phyloP scores from a whole-genome alignment of 1,140 invertebrate species.

The Anastrepha ludens region DNA sequence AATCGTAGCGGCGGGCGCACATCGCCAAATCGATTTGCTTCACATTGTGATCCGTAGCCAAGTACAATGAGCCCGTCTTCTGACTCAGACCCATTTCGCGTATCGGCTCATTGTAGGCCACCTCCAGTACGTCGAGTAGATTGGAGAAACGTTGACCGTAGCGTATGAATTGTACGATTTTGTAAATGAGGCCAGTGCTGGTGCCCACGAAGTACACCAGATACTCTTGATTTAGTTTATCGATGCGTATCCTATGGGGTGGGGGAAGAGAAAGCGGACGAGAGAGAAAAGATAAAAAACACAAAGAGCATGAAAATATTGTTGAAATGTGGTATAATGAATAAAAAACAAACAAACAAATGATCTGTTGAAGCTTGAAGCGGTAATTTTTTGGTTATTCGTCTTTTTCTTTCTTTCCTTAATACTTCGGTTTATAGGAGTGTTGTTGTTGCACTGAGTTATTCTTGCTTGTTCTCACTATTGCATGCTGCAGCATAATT shows the following conservation, averaged over 20 bases:
- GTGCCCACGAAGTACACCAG: slow-evolving; percentile 88
- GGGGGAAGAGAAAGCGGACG: neutral
- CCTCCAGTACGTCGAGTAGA: slow-evolving; percentile 85
- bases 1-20: slow-evolving; percentile 84
- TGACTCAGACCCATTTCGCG: slow-evolving; percentile 84
- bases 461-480: neutral
- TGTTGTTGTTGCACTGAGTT: neutral
- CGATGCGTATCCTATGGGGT: slow-evolving; percentile 69
- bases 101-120: slow-evolving; percentile 83
- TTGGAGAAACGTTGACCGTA: slow-evolving; percentile 81
- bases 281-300: slow-evolving; percentile 3
- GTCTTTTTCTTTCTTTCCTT: neutral
- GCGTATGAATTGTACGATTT: slow-evolving; percentile 83
- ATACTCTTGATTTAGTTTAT: slow-evolving; percentile 78
- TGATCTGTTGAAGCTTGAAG: neutral
- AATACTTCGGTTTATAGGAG: neutral
- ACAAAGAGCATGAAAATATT: neutral
- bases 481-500: neutral
- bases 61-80: slow-evolving; percentile 83
- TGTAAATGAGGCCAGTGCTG: slow-evolving; percentile 86
- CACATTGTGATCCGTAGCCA: slow-evolving; percentile 84
- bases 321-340: neutral
- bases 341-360: neutral
- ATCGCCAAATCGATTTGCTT: slow-evolving; percentile 85
- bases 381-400: neutral